Evolutionary conservation across 2,888 invertebrate genomes (phyloP), one percentile per base, ranked within the genome.

Genomic region (Drosophila histrio): DNA sequence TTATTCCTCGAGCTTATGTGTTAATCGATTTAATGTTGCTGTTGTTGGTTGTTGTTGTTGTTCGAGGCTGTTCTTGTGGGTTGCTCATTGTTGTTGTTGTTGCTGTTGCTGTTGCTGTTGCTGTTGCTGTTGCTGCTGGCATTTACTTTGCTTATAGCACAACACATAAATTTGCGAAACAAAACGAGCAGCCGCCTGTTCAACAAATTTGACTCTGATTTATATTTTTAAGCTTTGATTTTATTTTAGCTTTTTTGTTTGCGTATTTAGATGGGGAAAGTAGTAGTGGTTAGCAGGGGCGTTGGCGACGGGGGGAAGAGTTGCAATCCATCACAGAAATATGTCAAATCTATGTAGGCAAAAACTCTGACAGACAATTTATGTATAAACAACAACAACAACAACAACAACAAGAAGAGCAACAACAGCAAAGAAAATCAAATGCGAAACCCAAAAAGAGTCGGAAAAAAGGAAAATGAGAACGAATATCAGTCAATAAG

Each of bases 271-370:
- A 13, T 1, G 5, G 26, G 9, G 9, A 3, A 1, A 19, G 5
- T 2, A 7, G 19, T 7, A 8, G 11, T 3, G 24, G 7, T 4
- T 5, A 4, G 8, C 15, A 7, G 13, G 4, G 13, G 15, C n/a
- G 38, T 3, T 28, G 36, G 34, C 7, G 11, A 7, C 3, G 4
- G 28, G 47, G 49, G 43, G 47, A 19, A 41, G 32, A 59, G 68
- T 49, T 71, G 84, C 81, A 76, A 88, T 81, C 80, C 79, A 86
- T 86, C 87, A 87, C 46, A 56, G 61, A 82, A 85, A 87, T 72
- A 75, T 86, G 85, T 70, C 80, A 70, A 81, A 66, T 87, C 85
- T 80, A 68, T 78, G 61, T 74, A 67, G 64, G 66, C 78, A 77
- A 65, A 79, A 77, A 81, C 36, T 34, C 82, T 81, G 86, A 87